Percentiles rank a stretch among this genome's conserved stretches.
These are phyloP conservation scores for Micromys minutus DNA, from an alignment of 2,113 vertebrate genomes.

Conservation along the genomic window DNA sequence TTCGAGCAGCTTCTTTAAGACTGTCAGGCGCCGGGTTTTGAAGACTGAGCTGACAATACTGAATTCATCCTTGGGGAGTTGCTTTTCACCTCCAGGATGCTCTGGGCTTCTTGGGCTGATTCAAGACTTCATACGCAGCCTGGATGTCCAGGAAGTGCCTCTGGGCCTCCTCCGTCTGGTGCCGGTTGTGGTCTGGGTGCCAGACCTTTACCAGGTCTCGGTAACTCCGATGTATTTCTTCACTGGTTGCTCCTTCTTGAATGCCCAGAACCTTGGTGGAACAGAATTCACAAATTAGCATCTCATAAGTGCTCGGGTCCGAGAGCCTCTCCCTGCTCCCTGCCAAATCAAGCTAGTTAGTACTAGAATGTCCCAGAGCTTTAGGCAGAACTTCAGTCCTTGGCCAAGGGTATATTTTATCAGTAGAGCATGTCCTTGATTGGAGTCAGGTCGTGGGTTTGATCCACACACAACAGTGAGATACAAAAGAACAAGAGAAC, in stretches of 20 bases:
- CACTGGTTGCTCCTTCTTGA: conserved; percentile 83
- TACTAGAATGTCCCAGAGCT: not conserved
- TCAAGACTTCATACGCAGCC: conserved; percentile 90
- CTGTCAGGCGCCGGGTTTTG: not conserved
- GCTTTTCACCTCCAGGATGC: conserved; percentile 37
- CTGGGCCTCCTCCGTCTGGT: conserved; percentile 86
- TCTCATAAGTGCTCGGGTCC: not conserved
- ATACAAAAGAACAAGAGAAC: not conserved
- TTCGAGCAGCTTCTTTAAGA: not conserved
- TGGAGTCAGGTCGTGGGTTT: not conserved
- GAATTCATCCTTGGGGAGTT: not conserved
- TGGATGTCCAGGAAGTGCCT: conserved; percentile 91
- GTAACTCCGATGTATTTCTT: conserved; percentile 90
- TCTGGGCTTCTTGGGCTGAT: conserved; percentile 58
- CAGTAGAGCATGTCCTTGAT: not conserved
- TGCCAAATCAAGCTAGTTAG: not conserved
- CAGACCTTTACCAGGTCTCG: conserved; percentile 90
- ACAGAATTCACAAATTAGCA: conserved; percentile 24
- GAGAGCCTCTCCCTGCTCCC: not conserved
- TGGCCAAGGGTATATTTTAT: too few relatives aligned
- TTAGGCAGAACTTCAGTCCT: conserved; percentile 33
- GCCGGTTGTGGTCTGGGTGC: conserved; percentile 93
- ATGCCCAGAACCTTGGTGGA: conserved; percentile 88
- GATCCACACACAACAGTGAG: not conserved
- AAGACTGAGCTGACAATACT: not conserved